These are phyloP conservation scores for Acipenser oxyrinchus DNA, from an alignment of 2,797 vertebrate species.

Conservation along the genomic window DNA sequence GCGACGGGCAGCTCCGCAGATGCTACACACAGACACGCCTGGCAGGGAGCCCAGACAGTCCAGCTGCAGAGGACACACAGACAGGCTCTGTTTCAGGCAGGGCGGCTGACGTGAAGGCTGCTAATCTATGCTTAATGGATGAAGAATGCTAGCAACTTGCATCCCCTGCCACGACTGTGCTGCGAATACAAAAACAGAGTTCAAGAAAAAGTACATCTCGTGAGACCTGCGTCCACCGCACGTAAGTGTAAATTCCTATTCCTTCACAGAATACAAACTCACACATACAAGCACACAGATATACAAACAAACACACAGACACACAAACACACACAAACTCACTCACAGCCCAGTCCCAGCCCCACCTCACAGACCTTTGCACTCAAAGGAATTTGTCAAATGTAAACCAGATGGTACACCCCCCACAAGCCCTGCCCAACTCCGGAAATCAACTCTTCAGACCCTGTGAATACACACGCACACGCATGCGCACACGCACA, in stretches of 20 bases:
- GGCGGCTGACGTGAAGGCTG: too few relatives aligned
- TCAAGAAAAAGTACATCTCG: too few relatives aligned
- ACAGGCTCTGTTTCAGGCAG: not conserved
- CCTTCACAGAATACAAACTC: too few relatives aligned
- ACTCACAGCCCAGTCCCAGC: too few relatives aligned
- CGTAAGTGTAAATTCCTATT: too few relatives aligned
- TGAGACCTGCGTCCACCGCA: too few relatives aligned
- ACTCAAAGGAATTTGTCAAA: too few relatives aligned
- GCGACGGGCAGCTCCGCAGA: conserved; percentile 20
- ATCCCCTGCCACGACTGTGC: not conserved
- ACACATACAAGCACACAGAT: not conserved
- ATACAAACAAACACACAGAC: not conserved
- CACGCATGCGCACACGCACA: not conserved
- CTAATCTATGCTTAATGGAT: too few relatives aligned
- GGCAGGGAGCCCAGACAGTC: not conserved
- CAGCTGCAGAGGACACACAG: not conserved
- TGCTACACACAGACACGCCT: conserved; percentile 22
- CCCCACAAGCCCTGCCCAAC: not conserved
- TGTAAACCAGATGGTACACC: too few relatives aligned
- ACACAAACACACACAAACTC: conserved; percentile 1
- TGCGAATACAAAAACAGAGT: too few relatives aligned
- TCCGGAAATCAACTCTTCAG: not conserved
- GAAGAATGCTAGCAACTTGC: too few relatives aligned
- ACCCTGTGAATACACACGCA: conserved; percentile 1
- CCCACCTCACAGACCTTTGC: too few relatives aligned